Evolutionary conservation across 2,888 invertebrate species (phyloP), one percentile per base, ranked within the genome.

Genomic region (Pammene fasciana): DNA sequence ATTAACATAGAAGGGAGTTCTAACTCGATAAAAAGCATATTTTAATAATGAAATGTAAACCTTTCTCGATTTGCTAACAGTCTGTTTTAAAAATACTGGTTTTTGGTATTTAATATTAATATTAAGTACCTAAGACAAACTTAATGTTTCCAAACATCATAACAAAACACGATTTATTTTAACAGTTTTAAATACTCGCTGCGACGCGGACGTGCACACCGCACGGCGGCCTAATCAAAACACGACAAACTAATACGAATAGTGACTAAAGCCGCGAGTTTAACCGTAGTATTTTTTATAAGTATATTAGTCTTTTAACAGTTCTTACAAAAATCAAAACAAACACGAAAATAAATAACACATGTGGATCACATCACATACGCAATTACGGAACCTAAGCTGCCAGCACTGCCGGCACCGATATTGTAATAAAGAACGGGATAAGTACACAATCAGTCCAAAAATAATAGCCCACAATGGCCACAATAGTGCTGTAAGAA

Each of bases 111-210:
- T 11, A 56, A 26, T 26, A 56, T n/a, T 56, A 56, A 36, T 46
- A 56, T 46, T 55, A 9, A 38, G 8, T 14, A 56, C n/a, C n/a
- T 46, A 10, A 34, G 43, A 26, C 46, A 66, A 57, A 56, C 57
- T 41, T 65, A 56, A 57, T 66, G 26, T 36, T 46, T 13, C 46
- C 13, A 5, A 56, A 56, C n/a, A 48, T 48, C 50, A 60, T 61
- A 67, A 67, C 67, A 55, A 55, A 54, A 67, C 54, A 55, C 26
- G 61, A 67, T 61, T 46, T n/a, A n/a, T n/a, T n/a, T n/a, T n/a
- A n/a, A n/a, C n/a, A n/a, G n/a, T n/a, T n/a, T n/a, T n/a, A n/a
- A n/a, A n/a, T n/a, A n/a, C n/a, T n/a, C n/a, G n/a, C n/a, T 26
- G 26, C 26, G 26, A 26, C 26, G 26, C 26, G 26, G n/a, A n/a